Percentiles rank a stretch among this genome's conserved stretches.
phyloP scores from a whole-genome alignment of 2,888 invertebrate species.

The Aleiodes leptofemur region DNA sequence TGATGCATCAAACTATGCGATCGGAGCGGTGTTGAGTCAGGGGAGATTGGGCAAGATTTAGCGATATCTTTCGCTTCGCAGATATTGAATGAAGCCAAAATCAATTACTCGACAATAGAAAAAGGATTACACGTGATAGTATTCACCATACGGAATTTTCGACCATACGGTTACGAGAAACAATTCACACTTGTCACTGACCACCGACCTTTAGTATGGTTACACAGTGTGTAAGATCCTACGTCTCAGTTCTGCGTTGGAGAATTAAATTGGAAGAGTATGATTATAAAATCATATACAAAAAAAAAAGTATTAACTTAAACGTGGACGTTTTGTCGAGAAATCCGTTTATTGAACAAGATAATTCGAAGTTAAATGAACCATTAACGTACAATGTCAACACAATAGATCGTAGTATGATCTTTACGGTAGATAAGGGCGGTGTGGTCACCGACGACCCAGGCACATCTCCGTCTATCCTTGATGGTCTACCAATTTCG shows the following conservation, averaged over 20 bases:
- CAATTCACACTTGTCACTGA: too few relatives aligned
- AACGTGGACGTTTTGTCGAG: conserved; percentile 44
- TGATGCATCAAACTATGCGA: conserved; percentile 41
- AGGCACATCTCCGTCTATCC: too few relatives aligned
- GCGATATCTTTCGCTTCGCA: conserved; percentile 65
- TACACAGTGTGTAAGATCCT: conserved; percentile 36
- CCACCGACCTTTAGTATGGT: conserved; percentile 19
- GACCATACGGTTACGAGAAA: too few relatives aligned
- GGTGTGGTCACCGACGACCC: too few relatives aligned
- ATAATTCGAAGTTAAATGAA: too few relatives aligned
- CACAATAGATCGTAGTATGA: too few relatives aligned
- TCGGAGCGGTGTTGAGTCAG: conserved; percentile 58
- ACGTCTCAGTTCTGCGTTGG: conserved; percentile 41
- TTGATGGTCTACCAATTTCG: too few relatives aligned
- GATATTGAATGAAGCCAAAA: conserved; percentile 59
- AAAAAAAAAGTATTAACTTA: conserved; percentile 39
- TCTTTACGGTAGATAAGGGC: too few relatives aligned
- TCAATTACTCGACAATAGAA: conserved; percentile 34
- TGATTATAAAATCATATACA: conserved; percentile 31
- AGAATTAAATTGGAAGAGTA: conserved; percentile 33
- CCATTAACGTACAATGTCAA: too few relatives aligned
- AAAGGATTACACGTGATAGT: conserved; percentile 57
- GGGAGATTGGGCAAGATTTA: conserved; percentile 57
- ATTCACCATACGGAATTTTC: background rate
- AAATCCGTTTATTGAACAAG: too few relatives aligned